Evolutionary conservation across 2,888 invertebrate species (phyloP).

Genomic region (Temnothorax unifasciatus): DNA sequence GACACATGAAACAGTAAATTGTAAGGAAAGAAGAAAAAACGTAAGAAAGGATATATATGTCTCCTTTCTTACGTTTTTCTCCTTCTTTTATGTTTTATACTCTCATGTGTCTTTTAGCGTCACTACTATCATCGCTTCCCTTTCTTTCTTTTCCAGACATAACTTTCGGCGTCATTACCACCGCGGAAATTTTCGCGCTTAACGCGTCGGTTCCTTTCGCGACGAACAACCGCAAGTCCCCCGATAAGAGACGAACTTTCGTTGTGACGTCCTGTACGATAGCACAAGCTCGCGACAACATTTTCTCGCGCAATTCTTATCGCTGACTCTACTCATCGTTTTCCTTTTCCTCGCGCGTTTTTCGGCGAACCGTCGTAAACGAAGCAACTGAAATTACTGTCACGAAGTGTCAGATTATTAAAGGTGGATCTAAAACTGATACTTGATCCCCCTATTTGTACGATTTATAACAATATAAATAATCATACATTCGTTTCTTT

Average conservation of each 20-base stretch:
- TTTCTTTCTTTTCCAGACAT: constrained; percentile 23
- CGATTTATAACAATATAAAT: background rate
- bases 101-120: background rate
- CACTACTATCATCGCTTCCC: background rate
- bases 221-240: constrained; percentile 71
- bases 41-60: background rate
- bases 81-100: background rate
- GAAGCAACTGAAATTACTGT: constrained; percentile 13
- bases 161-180: constrained; percentile 45
- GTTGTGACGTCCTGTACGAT: constrained; percentile 82
- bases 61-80: background rate
- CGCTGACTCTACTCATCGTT: background rate
- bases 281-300: constrained; percentile 66
- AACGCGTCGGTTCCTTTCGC: constrained; percentile 49
- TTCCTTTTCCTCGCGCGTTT: background rate
- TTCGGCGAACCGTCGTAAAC: background rate
- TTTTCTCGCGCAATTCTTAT: constrained; percentile 58
- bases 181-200: constrained; percentile 32
- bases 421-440: background rate
- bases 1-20: background rate
- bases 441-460: background rate
- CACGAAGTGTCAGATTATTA: background rate
- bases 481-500: background rate
- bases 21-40: background rate
- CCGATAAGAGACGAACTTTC: constrained; percentile 83